These are phyloP conservation scores for Clistopyga incitator DNA, from an alignment of 2,888 invertebrate genomes.

Conservation along the genomic window DNA sequence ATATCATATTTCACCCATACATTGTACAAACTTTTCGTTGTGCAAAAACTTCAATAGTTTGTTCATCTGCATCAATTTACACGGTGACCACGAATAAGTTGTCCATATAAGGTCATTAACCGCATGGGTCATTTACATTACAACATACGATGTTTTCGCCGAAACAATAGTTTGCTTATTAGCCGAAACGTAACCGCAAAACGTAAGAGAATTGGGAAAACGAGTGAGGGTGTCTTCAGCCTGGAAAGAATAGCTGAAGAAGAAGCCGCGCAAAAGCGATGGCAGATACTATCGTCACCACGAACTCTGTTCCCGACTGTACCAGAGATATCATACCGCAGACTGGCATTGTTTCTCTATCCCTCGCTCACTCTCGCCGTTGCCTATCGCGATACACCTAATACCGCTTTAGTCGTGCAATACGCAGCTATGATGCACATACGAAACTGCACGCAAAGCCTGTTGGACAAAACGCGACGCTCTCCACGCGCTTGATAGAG, in stretches of 20 bases:
- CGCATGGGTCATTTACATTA: no score
- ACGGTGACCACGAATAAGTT: no score
- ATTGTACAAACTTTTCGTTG: no score
- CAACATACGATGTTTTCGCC: neutral
- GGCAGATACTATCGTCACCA: slow-evolving; percentile 71
- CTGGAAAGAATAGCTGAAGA: slow-evolving; percentile 66
- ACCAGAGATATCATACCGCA: slow-evolving; percentile 73
- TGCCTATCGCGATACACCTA: slow-evolving; percentile 74
- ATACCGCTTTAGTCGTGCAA: slow-evolving; percentile 66
- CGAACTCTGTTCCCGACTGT: slow-evolving; percentile 38
- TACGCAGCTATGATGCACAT: slow-evolving; percentile 21
- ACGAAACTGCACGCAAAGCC: neutral
- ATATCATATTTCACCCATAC: no score
- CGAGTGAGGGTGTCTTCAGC: neutral
- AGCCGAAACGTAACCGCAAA: slow-evolving; percentile 4
- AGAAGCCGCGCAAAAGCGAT: slow-evolving; percentile 71
- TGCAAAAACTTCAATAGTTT: no score
- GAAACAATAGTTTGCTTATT: neutral
- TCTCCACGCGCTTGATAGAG: neutral
- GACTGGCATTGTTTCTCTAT: slow-evolving; percentile 73
- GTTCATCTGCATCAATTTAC: no score
- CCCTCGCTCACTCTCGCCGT: slow-evolving; percentile 52
- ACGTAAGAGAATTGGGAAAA: neutral
- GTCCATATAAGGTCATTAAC: no score
- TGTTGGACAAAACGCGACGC: slow-evolving; percentile 15